A percentile compares a stretch with the other conserved stretches of the same genome.
These are phyloP conservation scores for Ommatoiulus sabulosus DNA, from an alignment of 2,888 invertebrate genomes.

Conservation along the genomic window DNA sequence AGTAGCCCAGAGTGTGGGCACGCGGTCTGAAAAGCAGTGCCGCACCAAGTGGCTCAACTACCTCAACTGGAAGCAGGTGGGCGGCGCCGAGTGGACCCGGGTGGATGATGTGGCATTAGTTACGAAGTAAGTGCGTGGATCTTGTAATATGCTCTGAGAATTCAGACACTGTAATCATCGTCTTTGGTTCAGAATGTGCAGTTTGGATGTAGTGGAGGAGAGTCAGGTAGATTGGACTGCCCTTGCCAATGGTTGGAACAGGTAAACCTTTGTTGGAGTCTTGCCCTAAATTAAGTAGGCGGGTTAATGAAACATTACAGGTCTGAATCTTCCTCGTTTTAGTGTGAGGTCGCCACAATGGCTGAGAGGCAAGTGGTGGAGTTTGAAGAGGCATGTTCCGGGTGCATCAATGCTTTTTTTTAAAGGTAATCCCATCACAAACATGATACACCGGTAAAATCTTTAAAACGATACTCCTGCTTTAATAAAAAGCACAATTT, in stretches of 20 bases:
- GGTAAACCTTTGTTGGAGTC: not conserved
- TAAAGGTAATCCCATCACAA: slow-evolving; percentile 59
- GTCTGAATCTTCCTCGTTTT: slow-evolving; percentile 60
- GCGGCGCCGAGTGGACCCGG: slow-evolving; percentile 69
- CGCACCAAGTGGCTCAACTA: slow-evolving; percentile 71
- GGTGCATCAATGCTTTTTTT: slow-evolving; percentile 64
- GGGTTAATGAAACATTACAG: slow-evolving; percentile 44
- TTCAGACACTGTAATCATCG: not conserved
- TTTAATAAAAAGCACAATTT: too few species aligned
- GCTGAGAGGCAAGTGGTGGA: slow-evolving; percentile 71
- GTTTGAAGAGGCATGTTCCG: slow-evolving; percentile 68
- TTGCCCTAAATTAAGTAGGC: not conserved
- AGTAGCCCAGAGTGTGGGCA: slow-evolving; percentile 68
- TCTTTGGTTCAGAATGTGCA: slow-evolving; percentile 59
- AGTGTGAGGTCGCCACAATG: slow-evolving; percentile 70
- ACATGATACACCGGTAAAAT: too few species aligned
- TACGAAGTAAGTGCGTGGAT: slow-evolving; percentile 64
- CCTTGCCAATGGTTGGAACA: slow-evolving; percentile 67
- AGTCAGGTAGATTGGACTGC: slow-evolving; percentile 69
- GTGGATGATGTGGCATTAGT: slow-evolving; percentile 69
- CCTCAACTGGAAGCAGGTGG: slow-evolving; percentile 70
- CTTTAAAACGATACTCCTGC: too few species aligned
- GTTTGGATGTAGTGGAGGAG: slow-evolving; percentile 66
- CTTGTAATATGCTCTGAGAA: not conserved
- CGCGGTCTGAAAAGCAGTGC: slow-evolving; percentile 70